Evolutionary conservation across 2,888 invertebrate species (phyloP), one percentile per base, ranked within the genome.

Genomic region (Exocentrus adspersus): DNA sequence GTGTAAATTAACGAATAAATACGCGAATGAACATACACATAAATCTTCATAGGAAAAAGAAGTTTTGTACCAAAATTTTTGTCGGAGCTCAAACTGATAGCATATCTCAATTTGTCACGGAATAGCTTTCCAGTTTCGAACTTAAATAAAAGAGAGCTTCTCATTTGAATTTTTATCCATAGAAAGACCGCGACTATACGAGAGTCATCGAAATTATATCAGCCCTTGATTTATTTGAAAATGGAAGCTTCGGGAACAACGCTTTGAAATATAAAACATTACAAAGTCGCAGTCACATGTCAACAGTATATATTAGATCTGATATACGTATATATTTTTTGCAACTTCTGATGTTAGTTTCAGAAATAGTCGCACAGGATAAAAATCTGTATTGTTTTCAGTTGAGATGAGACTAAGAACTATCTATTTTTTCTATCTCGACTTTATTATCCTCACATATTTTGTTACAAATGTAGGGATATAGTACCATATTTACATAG

Each of bases 101-200:
- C 46, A 46, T 16, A 21, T 46, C 46, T 12, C 24, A 24, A 46
- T 46, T 46, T 46, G 24, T 46, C 46, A 46, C 24, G 46, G 46
- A 24, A 46, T 5, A 20, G 14, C 12, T 46, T 24, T 12, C 46
- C 24, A 24, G 24, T 4, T 46, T 46, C 24, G 24, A 10, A 24
- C 20, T 45, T 12, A 46, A 46, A 37, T 17, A 24, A 46, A 46
- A 14, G 21, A 9, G 24, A 46, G 24, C 24, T 24, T 24, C 20
- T 19, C 21, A 24, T 46, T 14, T 24, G 20, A 46, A 46, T 24
- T 46, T 46, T 20, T 20, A 24, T 20, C 14, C 46, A 12, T 14
- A n/a, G 24, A 2, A 20, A 14, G 46, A 37, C n/a, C 37, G 37
- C 4, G 24, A 14, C 10, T 9, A 12, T 12, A 9, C 12, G n/a